A percentile compares a stretch with the other conserved stretches of the same genome.
phyloP scores from a whole-genome alignment of 2,797 vertebrate species.

The Prionace glauca region DNA sequence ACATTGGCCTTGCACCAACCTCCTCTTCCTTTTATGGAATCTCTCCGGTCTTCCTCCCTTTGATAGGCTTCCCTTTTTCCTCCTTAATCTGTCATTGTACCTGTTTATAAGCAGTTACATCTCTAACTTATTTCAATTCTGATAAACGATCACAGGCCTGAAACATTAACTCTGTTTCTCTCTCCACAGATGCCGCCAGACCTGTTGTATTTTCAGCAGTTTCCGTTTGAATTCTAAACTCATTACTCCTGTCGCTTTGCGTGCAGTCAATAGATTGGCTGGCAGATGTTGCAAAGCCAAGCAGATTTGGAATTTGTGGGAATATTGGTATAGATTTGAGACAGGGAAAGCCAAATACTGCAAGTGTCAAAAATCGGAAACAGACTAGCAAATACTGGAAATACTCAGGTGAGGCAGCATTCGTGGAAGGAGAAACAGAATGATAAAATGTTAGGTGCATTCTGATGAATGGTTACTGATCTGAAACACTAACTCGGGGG shows the following conservation, averaged over 20 bases:
- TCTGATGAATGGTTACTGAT: not conserved
- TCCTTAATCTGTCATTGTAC: not conserved
- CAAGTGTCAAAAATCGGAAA: not conserved
- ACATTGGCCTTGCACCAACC: not conserved
- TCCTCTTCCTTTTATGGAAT: not conserved
- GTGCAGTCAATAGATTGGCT: not conserved
- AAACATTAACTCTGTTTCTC: not conserved
- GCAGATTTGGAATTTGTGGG: not conserved
- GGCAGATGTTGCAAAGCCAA: not conserved
- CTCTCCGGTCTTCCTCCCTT: not conserved
- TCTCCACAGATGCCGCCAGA: not conserved
- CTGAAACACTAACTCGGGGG: not conserved
- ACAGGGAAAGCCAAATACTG: not conserved
- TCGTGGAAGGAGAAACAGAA: too few species aligned
- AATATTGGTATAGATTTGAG: not conserved
- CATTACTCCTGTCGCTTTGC: not conserved
- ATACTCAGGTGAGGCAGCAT: not conserved
- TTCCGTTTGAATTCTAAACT: not conserved
- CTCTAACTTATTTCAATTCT: not conserved
- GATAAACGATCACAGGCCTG: not conserved
- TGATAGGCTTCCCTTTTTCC: not conserved
- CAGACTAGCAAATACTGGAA: not conserved
- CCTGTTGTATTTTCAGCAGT: not conserved
- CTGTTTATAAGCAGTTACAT: not conserved
- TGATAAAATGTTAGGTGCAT: not conserved